A percentile compares a stretch with the other conserved stretches of the same genome.
Evolutionary conservation across 2,113 vertebrate genomes (phyloP).

Genomic region (Plotosus lineatus): DNA sequence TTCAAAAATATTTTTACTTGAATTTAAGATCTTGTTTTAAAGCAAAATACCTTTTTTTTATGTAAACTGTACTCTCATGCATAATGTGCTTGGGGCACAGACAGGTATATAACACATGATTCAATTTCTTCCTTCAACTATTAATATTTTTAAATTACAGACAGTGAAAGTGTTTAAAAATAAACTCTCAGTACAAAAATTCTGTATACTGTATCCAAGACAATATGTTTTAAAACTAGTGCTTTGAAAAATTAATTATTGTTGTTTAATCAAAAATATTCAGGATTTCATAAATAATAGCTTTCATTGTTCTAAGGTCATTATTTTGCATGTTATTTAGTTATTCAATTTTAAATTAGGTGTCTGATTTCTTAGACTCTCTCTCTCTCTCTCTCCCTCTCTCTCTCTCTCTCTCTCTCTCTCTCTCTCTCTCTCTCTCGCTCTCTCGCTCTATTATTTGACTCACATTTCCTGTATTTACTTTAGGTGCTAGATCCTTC

Average conservation of each 20-base stretch:
- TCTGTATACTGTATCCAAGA: too few relatives aligned
- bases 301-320: background rate
- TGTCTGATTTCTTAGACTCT: background rate
- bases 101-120: background rate
- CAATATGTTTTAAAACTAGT: background rate
- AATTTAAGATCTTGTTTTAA: background rate
- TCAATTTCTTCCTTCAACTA: too few relatives aligned
- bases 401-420: conserved; percentile 8
- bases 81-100: background rate
- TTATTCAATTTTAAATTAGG: background rate
- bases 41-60: conserved; percentile 8
- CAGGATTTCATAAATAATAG: background rate
- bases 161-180: background rate
- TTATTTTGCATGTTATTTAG: background rate
- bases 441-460: conserved; percentile 19
- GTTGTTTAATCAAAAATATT: background rate
- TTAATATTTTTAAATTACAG: background rate
- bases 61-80: background rate
- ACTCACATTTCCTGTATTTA: conserved; percentile 50
- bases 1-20: background rate
- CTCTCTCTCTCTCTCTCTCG: conserved; percentile 46
- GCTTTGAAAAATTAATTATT: background rate
- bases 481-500: conserved; percentile 93
- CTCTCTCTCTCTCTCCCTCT: conserved; percentile 13
- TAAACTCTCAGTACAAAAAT: too few relatives aligned